Base-by-base conservation (phyloP, 2,113 vertebrate genomes). In the Callospermophilus lateralis region DNA sequence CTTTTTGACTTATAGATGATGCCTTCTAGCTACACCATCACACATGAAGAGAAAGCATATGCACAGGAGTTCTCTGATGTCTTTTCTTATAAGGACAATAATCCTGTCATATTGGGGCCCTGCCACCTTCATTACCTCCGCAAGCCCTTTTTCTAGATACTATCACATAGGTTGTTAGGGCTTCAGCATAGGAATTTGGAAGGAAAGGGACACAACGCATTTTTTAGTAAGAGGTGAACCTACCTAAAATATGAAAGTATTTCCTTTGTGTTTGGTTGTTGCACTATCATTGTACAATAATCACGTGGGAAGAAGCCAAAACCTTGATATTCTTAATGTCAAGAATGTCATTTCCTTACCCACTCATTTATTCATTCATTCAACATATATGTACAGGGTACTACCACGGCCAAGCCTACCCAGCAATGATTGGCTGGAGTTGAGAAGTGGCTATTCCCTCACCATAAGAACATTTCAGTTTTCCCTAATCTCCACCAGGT, bases 271-370 rank as follows among this genome's bases (percentile, higher is more conserved):
- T 45, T 34, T 87, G 22, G 2, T 83, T 70, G 9, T 68, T 92
- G 83, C 4, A 34, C 8, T 89, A 1, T 83, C 32, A 34, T 4
- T 34, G 24, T 28, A 22, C 73, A 26, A 32, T 32, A 61, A 26
- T 80, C 61, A 48, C 24, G 3, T 26, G 12, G 10, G 30, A 93
- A 32, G 42, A 81, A 70, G 19, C 32, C 58, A 53, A 89, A 95
- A 83, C 53, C 8, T 39, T 72, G 48, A 9, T 37, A 48, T 90
- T 81, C 81, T 85, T 76, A 65, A 68, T 93, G 70, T 84, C 79
- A 45, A 45, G 45, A 45, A 45, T 45, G 45, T 45, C 79, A 74
- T 92, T 26, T 28, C 0, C 24, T 63, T 63, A 26, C 61, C 10
- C 24, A 9, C 26, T 61, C 58, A 61, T 61, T 87, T 39, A 76